Percentiles rank a stretch among this genome's conserved stretches.
Evolutionary conservation across 2,113 vertebrate species (phyloP).

Genomic region (Bambusicola thoracicus): DNA sequence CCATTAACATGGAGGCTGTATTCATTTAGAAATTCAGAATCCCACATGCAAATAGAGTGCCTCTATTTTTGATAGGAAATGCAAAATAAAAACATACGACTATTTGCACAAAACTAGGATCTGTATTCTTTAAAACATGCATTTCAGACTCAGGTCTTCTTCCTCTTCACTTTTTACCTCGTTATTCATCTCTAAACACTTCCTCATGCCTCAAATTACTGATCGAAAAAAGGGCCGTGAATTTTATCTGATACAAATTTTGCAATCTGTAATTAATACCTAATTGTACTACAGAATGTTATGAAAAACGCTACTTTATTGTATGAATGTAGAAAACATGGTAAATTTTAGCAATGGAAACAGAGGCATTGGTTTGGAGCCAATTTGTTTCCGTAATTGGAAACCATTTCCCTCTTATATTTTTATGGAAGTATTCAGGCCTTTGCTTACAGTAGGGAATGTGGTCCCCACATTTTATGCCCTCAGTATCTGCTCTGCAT

Average conservation of each 20-base stretch:
- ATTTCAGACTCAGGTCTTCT: not conserved
- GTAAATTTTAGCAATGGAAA: not conserved
- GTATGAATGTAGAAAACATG: not conserved
- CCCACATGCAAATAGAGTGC: not conserved
- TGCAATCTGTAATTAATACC: not conserved
- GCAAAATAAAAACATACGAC: not conserved
- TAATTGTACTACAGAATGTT: not conserved
- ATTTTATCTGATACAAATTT: not conserved
- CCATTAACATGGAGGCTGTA: not conserved
- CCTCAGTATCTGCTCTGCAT: too few species aligned
- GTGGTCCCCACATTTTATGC: accelerated
- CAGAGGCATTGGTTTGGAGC: not conserved
- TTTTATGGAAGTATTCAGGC: not conserved
- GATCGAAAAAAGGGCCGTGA: not conserved
- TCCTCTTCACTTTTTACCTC: not conserved
- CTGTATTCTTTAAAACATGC: not conserved
- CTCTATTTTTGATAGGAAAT: not conserved
- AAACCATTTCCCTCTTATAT: accelerated
- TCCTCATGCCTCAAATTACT: not conserved
- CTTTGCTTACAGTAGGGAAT: not conserved
- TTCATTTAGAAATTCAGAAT: not conserved
- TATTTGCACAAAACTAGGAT: not conserved
- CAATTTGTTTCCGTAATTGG: not conserved
- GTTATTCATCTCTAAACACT: not conserved
- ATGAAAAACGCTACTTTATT: not conserved